Evolutionary conservation across 2,113 vertebrate genomes (phyloP), one percentile per base, ranked within the genome.

Genomic region (Cacatua alba): DNA sequence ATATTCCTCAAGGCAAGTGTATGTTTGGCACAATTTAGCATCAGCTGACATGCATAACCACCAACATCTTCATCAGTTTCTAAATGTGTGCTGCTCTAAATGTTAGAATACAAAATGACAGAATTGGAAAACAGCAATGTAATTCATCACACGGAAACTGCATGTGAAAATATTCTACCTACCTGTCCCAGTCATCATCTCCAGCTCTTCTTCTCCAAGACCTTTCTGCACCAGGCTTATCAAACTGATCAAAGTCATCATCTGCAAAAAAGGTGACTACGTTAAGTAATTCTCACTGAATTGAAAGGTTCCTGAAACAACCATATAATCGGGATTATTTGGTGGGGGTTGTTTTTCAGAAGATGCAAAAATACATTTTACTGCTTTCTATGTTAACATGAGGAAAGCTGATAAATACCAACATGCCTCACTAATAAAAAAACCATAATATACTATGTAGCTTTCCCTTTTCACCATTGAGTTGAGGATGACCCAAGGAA

Each of bases 201-300:
- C 97, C 99, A 63, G 99, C 98, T 97, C 99, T 98, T 92, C 99
- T 98, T 88, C 99, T 98, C 97, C 99, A 99, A 77, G 98, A 99
- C 39, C 99, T 98, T 97, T 99, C 99, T 26, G 99, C 99, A 79
- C 99, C 99, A 49, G 99, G 99, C 97, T 99, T 99, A 97, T 99
- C 99, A 96, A 99, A 99, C 85, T 99, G 98, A 97, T 99, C 99
- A 97, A 99, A 99, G 95, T 98, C 98, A 89, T 99, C 99, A 97
- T 99, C 99, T 99, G 98, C 33, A 86, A 96, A 86, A 43, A 93
- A 84, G 6, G 80, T 59, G 51, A 96, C 59, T 65, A 81, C 15
- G 48, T 33, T 84, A 94, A 95, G 35, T 96, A 81, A 93, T 93
- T 92, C 72, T 85, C 51, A 82, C 26, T 64, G 53, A 77, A 93